Percentiles rank a stretch among this genome's conserved stretches.
Evolutionary conservation across 2,888 invertebrate species (phyloP).

Genomic region (Antheraea yamamai): DNA sequence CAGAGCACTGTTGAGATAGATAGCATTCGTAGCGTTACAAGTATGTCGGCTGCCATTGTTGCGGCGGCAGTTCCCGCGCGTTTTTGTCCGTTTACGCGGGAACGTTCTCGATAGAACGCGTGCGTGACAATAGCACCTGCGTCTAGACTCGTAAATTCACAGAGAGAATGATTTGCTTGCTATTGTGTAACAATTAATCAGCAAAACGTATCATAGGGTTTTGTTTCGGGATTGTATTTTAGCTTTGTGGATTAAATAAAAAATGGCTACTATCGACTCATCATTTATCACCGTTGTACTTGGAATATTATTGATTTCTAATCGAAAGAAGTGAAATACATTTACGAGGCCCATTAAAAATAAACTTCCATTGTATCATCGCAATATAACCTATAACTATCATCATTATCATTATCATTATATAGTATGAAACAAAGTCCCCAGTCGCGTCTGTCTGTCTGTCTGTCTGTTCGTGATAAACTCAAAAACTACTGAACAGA

Average conservation of each 20-base stretch:
- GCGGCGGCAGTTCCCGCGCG: constrained; percentile 74
- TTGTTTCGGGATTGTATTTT: not conserved
- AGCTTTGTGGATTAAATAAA: not conserved
- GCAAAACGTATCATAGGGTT: not conserved
- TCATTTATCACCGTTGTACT: not conserved
- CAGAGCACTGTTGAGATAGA: constrained; percentile 52
- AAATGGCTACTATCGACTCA: not conserved
- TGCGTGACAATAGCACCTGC: constrained; percentile 72
- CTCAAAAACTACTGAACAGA: too few species aligned
- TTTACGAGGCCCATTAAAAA: not conserved
- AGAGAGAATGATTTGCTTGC: constrained; percentile 74
- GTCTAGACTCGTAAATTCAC: constrained; percentile 32
- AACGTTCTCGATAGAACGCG: constrained; percentile 79
- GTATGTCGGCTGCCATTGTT: constrained; percentile 77
- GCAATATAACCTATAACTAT: not conserved
- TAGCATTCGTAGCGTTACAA: constrained; percentile 72
- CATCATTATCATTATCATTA: too few species aligned
- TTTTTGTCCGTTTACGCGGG: constrained; percentile 77
- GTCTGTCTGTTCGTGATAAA: too few species aligned
- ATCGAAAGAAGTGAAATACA: not conserved
- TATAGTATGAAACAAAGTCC: not conserved
- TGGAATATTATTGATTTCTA: not conserved
- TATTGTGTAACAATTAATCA: constrained; percentile 66
- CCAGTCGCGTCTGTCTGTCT: too few species aligned
- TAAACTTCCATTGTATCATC: not conserved